Base-by-base conservation (phyloP, 1,140 invertebrate species). In the Papilio aristodemus region DNA sequence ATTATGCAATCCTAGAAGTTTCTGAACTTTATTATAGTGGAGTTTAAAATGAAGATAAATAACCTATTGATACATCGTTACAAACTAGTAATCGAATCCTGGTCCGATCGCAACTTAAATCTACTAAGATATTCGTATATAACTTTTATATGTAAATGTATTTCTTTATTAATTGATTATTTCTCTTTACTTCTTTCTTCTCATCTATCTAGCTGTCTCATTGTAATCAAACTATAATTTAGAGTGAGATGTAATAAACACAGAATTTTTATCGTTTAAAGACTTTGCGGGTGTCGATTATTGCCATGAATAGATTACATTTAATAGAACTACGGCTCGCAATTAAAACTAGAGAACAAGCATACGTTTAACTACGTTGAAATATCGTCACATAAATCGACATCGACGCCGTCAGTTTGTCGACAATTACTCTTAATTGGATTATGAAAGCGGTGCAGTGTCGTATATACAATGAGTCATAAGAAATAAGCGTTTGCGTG, bases 361-460 rank as follows among this genome's bases (percentile, higher is more conserved):
- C 84, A 90, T 88, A 84, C 87, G 88, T 91, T 91, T 91, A 91
- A 91, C 87, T 81, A 89, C 83, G 78, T 84, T 90, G 80, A 91
- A 91, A 91, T 91, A 91, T 91, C 89, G 83, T 85, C 86, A 78
- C 87, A 90, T 91, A 91, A 91, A 91, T 91, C 87, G 89, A 86
- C 83, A 89, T 85, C 79, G 76, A 74, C 78, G 77, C 87, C 85
- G 89, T 91, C 89, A 88, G 85, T 91, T 90, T 89, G 88, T 87
- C 89, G 89, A 91, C 86, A 87, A 91, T 91, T 90, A 90, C 88
- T 86, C 87, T 87, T 91, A 91, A 91, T 91, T 91, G 89, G 89
- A 90, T 90, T 91, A 91, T 88, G 86, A 89, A 87, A 90, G 86
- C 84, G 81, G 81, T 84, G 73, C 79, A 75, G 72, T 81, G 68